These are phyloP conservation scores for Allacma fusca DNA, from an alignment of 2,888 invertebrate species.

Conservation along the genomic window DNA sequence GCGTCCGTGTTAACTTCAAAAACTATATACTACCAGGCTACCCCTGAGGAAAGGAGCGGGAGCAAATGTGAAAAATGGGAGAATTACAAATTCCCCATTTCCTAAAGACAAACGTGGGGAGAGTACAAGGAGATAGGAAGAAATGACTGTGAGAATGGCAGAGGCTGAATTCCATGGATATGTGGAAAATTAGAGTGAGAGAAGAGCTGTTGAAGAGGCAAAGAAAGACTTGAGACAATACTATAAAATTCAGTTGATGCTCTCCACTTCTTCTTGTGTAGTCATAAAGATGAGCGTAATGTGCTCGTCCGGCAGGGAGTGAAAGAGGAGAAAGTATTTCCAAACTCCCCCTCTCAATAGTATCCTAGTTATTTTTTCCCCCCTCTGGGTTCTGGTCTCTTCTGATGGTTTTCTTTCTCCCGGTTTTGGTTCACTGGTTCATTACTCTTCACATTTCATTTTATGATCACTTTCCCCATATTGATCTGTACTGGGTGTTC, in stretches of 20 bases:
- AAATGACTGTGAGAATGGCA: no score
- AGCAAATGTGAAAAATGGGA: neutral
- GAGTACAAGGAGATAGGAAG: no score
- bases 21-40: no score
- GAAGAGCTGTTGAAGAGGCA: neutral
- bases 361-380: neutral
- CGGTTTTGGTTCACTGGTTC: conserved; percentile 23
- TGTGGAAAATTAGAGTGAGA: neutral
- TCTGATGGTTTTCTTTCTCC: neutral
- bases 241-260: conserved; percentile 19
- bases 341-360: neutral
- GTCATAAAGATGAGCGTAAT: conserved; percentile 18
- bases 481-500: conserved; percentile 17
- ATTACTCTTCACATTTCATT: conserved; percentile 36
- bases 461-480: conserved; percentile 26
- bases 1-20: no score
- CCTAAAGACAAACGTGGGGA: no score
- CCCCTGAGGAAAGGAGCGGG: no score
- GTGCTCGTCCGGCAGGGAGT: neutral
- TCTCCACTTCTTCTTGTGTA: neutral
- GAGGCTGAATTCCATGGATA: no score
- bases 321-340: conserved; percentile 8
- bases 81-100: neutral
- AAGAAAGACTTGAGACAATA: conserved; percentile 16
- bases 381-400: neutral